Evolutionary conservation across 2,888 invertebrate genomes (phyloP).

Genomic region (Eupithecia insigniata): DNA sequence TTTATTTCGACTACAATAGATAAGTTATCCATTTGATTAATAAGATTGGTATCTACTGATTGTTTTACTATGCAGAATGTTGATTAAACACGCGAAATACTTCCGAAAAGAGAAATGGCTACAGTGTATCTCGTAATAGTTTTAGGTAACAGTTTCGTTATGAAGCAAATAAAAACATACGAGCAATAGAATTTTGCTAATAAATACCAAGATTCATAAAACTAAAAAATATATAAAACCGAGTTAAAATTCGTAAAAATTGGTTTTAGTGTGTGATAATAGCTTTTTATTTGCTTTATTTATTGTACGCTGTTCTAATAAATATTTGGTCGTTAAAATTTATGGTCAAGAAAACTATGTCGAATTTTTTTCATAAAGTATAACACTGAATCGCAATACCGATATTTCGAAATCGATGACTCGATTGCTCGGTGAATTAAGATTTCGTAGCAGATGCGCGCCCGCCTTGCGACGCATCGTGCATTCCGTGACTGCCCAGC

Average conservation of each 20-base stretch:
- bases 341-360: not conserved
- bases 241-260: not conserved
- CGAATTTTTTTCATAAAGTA: no score
- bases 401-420: no score
- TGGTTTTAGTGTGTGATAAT: not conserved
- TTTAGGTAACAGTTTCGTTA: constrained; percentile 3
- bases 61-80: not conserved
- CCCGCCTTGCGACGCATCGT: constrained; percentile 47
- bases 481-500: constrained; percentile 41
- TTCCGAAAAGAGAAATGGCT: not conserved
- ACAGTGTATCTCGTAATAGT: not conserved
- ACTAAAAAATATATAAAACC: not conserved
- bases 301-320: not conserved
- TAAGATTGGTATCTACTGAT: not conserved
- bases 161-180: not conserved
- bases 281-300: not conserved
- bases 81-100: constrained; percentile 1
- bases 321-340: not conserved
- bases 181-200: not conserved
- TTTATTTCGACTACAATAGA: not conserved
- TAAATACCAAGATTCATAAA: not conserved
- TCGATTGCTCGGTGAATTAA: not conserved
- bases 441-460: constrained; percentile 52
- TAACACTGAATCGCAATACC: not conserved
- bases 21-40: not conserved